Evolutionary conservation across 2,113 vertebrate genomes (phyloP).

Genomic region (Gasterosteus nipponicus): DNA sequence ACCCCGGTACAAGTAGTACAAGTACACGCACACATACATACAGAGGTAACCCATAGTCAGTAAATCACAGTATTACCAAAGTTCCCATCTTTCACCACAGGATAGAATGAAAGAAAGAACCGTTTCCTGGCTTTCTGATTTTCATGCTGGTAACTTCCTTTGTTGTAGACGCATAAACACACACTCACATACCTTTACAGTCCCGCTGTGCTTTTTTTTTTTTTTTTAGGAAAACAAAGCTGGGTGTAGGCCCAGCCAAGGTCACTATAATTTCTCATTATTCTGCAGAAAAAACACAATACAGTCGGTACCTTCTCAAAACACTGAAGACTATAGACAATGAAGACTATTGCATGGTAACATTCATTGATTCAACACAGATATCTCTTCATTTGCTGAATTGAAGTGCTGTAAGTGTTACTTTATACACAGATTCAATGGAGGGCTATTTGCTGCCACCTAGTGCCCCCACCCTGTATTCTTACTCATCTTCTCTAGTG

Average conservation of each 20-base stretch:
- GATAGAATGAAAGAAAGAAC: conserved; percentile 61
- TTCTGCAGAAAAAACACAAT: conserved; percentile 44
- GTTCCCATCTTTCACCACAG: conserved; percentile 54
- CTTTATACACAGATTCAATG: neutral
- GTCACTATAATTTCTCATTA: conserved; percentile 34
- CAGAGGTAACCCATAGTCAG: neutral
- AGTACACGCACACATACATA: neutral
- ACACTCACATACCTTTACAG: conserved; percentile 30
- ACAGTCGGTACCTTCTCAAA: neutral
- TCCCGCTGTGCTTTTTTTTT: conserved; percentile 15
- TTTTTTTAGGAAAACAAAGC: conserved; percentile 54
- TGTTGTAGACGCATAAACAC: conserved; percentile 8
- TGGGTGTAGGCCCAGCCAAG: conserved; percentile 43
- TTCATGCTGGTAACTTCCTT: conserved; percentile 59
- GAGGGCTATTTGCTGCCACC: conserved; percentile 59
- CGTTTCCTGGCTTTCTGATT: conserved; percentile 73
- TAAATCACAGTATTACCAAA: conserved; percentile 16
- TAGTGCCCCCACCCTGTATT: conserved; percentile 28
- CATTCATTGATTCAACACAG: neutral
- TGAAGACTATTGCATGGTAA: neutral
- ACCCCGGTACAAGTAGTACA: neutral
- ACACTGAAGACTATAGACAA: too few species aligned
- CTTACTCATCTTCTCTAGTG: neutral
- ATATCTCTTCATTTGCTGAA: neutral
- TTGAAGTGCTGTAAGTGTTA: neutral